Percentiles rank a stretch among this genome's conserved stretches.
phyloP scores from a whole-genome alignment of 2,113 vertebrate species.

The Seriola dumerili region DNA sequence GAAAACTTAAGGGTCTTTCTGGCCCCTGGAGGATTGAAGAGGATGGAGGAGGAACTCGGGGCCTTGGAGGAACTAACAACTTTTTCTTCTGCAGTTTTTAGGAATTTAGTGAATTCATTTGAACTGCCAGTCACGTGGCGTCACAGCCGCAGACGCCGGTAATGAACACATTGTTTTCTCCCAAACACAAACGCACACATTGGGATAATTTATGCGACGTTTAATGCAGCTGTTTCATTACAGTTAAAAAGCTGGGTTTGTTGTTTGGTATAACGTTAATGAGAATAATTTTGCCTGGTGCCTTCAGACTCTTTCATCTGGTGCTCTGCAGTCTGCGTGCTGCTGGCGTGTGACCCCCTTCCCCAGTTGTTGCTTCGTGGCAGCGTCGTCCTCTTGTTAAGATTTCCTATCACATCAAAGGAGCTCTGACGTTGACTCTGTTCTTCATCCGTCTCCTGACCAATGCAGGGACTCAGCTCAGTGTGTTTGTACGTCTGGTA shows the following conservation, averaged over 20 bases:
- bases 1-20: no score
- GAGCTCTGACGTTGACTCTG: not conserved
- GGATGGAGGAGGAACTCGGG: no score
- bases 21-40: no score
- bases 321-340: not conserved
- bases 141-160: not conserved
- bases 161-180: not conserved
- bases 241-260: not conserved
- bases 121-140: not conserved
- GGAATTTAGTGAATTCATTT: not conserved
- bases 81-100: no score
- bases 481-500: not conserved
- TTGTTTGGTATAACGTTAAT: not conserved
- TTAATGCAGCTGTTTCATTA: not conserved
- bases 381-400: not conserved
- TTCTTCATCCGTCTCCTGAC: slow-evolving; percentile 4
- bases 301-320: not conserved
- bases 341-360: not conserved
- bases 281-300: not conserved
- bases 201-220: no score
- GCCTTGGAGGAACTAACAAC: no score
- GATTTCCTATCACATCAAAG: slow-evolving; percentile 16
- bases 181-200: no score
- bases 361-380: not conserved
- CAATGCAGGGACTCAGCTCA: not conserved